phyloP scores from a whole-genome alignment of 2,113 vertebrate genomes.

The Scortum barcoo region DNA sequence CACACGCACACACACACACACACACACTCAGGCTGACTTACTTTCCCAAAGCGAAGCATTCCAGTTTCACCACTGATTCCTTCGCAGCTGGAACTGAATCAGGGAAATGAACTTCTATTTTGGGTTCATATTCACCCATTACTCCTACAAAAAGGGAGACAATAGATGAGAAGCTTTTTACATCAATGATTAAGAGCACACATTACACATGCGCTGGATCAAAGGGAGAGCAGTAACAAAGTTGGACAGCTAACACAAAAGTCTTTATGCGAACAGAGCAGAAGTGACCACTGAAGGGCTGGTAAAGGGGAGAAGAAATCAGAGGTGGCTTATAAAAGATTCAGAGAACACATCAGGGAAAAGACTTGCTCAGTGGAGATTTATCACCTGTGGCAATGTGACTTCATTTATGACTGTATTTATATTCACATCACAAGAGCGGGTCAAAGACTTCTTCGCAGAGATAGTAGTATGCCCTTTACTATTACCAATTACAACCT shows the following conservation, averaged over 20 bases:
- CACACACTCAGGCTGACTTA: constrained; percentile 83
- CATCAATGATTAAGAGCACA: constrained; percentile 73
- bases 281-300: constrained; percentile 54
- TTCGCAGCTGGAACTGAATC: constrained; percentile 93
- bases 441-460: constrained; percentile 51
- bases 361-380: constrained; percentile 57
- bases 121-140: constrained; percentile 99
- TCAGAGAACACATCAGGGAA: constrained; percentile 69
- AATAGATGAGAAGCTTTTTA: constrained; percentile 65
- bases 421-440: constrained; percentile 69
- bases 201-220: constrained; percentile 49
- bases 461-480: constrained; percentile 60
- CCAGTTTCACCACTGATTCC: constrained; percentile 92
- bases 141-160: constrained; percentile 84
- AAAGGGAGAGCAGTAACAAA: constrained; percentile 58
- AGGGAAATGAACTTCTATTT: constrained; percentile 98
- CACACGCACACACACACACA: constrained; percentile 8
- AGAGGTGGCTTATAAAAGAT: constrained; percentile 73
- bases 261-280: constrained; percentile 35
- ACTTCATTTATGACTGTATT: constrained; percentile 73
- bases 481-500: constrained; percentile 43
- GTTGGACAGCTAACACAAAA: constrained; percentile 49
- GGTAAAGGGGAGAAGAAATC: constrained; percentile 33
- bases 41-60: constrained; percentile 98
- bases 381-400: constrained; percentile 74